phyloP scores from a whole-genome alignment of 2,888 invertebrate species.

The Coelogynopora nodosa region DNA sequence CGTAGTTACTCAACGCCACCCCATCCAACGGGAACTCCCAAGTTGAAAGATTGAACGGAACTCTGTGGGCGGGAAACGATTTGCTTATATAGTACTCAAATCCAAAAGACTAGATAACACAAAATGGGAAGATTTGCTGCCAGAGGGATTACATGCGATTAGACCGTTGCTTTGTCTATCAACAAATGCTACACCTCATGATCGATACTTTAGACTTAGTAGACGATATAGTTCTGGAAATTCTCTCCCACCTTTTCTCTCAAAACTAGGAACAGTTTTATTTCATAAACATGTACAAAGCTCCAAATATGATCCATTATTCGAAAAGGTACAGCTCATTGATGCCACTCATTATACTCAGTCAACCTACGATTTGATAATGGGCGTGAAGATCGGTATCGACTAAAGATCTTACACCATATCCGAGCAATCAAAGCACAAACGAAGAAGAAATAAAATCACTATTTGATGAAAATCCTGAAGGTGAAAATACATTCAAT shows the following conservation, averaged over 20 bases:
- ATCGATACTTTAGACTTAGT: neutral
- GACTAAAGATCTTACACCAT: no score
- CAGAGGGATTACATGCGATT: neutral
- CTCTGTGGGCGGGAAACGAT: neutral
- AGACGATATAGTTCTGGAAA: neutral
- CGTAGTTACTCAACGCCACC: neutral
- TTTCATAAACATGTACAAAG: neutral
- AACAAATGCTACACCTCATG: neutral
- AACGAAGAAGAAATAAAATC: neutral
- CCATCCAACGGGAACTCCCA: neutral
- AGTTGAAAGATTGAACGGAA: neutral
- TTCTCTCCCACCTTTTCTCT: neutral
- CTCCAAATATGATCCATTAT: neutral
- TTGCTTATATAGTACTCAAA: neutral
- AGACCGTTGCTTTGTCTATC: neutral
- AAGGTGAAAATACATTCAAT: neutral
- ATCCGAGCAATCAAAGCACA: neutral
- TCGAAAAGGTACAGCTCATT: neutral
- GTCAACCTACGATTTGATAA: neutral
- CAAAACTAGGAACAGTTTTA: neutral
- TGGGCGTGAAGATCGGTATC: neutral
- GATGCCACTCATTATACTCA: neutral
- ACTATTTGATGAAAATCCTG: neutral
- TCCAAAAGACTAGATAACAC: neutral
- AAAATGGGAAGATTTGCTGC: neutral